These are phyloP conservation scores for Tinamus guttatus DNA, from an alignment of 2,113 vertebrate species.

Conservation along the genomic window DNA sequence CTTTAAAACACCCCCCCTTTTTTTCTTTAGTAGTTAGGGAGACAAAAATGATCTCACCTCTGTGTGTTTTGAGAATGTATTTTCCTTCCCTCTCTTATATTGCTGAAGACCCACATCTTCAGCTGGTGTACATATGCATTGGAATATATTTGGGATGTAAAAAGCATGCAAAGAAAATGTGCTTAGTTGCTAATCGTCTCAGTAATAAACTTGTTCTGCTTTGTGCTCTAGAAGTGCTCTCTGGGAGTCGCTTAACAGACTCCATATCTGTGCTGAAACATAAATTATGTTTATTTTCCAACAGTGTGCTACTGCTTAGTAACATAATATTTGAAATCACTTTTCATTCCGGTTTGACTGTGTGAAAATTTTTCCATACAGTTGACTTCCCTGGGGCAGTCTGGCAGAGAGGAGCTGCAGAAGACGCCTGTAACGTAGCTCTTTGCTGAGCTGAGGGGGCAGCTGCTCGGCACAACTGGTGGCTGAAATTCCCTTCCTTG, in stretches of 20 bases:
- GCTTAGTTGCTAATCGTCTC: constrained; percentile 39
- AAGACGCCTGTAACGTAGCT: neutral
- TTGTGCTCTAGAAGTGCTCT: neutral
- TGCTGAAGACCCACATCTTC: neutral
- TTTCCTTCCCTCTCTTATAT: neutral
- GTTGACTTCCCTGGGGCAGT: neutral
- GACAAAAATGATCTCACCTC: neutral
- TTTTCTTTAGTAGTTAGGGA: neutral
- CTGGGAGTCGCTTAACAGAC: constrained; percentile 16
- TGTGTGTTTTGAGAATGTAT: neutral
- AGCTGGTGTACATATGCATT: neutral
- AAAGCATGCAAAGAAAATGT: neutral
- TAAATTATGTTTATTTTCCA: constrained; percentile 63
- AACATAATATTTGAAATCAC: constrained; percentile 54
- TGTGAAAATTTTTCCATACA: neutral
- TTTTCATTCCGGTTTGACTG: constrained; percentile 14
- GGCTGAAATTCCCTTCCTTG: neutral
- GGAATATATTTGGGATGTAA: neutral
- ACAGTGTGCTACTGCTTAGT: constrained; percentile 40
- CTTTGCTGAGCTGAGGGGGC: neutral
- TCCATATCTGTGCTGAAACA: neutral
- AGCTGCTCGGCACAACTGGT: neutral
- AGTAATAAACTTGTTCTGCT: constrained; percentile 52
- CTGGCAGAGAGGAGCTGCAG: neutral
- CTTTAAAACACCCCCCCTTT: neutral